Evolutionary conservation across 2,797 vertebrate genomes (phyloP).

Genomic region (Anguilla pacifica): DNA sequence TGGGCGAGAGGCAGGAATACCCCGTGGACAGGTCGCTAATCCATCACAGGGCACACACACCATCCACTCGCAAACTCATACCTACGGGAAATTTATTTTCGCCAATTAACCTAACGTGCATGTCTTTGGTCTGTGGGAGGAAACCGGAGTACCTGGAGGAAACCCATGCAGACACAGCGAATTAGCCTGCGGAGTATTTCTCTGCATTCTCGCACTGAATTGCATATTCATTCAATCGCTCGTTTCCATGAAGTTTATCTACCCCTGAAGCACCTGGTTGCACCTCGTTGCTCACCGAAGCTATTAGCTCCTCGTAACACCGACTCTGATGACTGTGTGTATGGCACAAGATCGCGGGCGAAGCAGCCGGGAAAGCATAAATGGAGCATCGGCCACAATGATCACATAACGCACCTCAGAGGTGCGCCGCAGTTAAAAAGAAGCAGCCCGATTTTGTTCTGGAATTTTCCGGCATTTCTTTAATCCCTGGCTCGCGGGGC

Average conservation of each 20-base stretch:
- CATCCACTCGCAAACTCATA: too few relatives aligned
- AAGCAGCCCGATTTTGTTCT: constrained; percentile 5
- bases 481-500: constrained; percentile 43
- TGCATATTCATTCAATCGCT: not conserved
- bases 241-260: not conserved
- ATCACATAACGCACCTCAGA: constrained; percentile 47
- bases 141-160: too few relatives aligned
- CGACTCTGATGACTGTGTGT: not conserved
- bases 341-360: not conserved
- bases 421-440: constrained; percentile 45
- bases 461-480: constrained; percentile 38
- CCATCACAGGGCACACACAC: too few relatives aligned
- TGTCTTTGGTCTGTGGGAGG: too few relatives aligned
- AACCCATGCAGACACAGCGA: not conserved
- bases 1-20: too few relatives aligned
- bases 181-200: not conserved
- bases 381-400: constrained; percentile 16
- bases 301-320: not conserved
- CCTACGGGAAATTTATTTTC: too few relatives aligned
- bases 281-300: not conserved
- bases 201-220: not conserved
- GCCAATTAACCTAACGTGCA: too few relatives aligned
- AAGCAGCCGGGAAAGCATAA: not conserved
- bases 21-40: too few relatives aligned
- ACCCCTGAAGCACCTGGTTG: not conserved